These are phyloP conservation scores for Alexandromys fortis DNA, from an alignment of 2,113 vertebrate genomes.

Conservation along the genomic window DNA sequence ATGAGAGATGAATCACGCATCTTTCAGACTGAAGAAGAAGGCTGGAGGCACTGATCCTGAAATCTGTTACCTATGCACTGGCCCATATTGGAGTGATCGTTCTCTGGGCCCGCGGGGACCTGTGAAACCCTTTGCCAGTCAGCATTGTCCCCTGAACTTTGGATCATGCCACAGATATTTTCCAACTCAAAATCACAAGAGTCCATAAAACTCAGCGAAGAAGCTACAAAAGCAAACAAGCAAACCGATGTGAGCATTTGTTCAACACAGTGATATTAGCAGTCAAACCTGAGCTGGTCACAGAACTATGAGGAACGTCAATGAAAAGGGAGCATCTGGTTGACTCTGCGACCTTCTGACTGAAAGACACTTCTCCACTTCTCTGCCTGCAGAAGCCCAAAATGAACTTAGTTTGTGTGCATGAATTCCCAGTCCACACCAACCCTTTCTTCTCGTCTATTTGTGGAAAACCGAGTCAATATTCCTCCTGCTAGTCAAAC, in stretches of 20 bases:
- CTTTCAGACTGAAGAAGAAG: neutral
- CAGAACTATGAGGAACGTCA: neutral
- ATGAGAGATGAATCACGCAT: neutral
- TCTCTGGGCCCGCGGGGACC: constrained; percentile 84
- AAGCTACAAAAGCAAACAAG: constrained; percentile 82
- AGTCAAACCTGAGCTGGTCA: neutral
- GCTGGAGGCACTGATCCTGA: neutral
- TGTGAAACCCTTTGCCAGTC: constrained; percentile 87
- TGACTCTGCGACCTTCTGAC: neutral
- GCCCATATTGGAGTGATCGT: constrained; percentile 92
- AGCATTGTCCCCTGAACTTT: constrained; percentile 86
- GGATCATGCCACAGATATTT: constrained; percentile 96
- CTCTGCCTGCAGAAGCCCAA: neutral
- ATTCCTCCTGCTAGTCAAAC: neutral
- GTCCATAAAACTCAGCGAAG: constrained; percentile 93
- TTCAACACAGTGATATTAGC: neutral
- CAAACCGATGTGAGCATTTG: neutral
- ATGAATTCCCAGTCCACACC: neutral
- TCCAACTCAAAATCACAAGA: constrained; percentile 93
- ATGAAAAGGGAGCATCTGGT: neutral
- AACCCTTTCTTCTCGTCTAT: neutral
- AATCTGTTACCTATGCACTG: constrained; percentile 90
- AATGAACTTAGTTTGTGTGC: neutral
- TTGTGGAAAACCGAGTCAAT: neutral
- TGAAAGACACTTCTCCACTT: neutral